Evolutionary conservation across 1,140 invertebrate genomes (phyloP), one percentile per base, ranked within the genome.

Genomic region (Bombus waltoni): DNA sequence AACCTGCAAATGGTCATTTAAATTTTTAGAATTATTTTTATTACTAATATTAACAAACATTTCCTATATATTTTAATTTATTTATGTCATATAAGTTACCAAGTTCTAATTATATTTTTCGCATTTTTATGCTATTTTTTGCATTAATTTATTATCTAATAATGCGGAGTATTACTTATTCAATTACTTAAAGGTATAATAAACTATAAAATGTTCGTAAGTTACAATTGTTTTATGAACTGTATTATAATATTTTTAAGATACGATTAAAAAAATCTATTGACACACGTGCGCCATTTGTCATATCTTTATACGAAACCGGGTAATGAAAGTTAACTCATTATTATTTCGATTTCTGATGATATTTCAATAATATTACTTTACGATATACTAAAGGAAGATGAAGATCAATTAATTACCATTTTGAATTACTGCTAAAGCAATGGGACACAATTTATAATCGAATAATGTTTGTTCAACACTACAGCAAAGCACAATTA

Each of bases 1-100:
- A 89, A 98, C 97, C 97, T 98, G 11, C 1, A 44, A 42, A 85
- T 28, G 0, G 2, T 28, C 35, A 38, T 73, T 53, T n/a, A 35
- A 13, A 74, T 53, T 85, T 59, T 32, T 22, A 11, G 28, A 35
- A 44, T 62, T 22, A 35, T 9, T 25, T 22, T n/a, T 18, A 35
- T 13, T 15, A 74, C 1, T 4, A 75, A 66, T 65, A 18, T 13
- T 10, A 44, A 11, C 10, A 35, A 82, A n/a, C 5, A 66, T 42
- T 40, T 6, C 15, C 22, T 5, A 11, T 32, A 53, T 25, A 68
- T 53, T 11, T 32, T 28, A 62, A 83, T 35, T 53, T 28, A 25
- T 11, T 18, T 35, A 13, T 42, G 32, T 9, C 42, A 42, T 32
- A 3, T 13, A 18, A 65, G 15, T 74, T 15, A 32, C 32, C 22